Evolutionary conservation across 2,888 invertebrate genomes (phyloP), one percentile per base, ranked within the genome.

Genomic region (Agapostemon virescens): DNA sequence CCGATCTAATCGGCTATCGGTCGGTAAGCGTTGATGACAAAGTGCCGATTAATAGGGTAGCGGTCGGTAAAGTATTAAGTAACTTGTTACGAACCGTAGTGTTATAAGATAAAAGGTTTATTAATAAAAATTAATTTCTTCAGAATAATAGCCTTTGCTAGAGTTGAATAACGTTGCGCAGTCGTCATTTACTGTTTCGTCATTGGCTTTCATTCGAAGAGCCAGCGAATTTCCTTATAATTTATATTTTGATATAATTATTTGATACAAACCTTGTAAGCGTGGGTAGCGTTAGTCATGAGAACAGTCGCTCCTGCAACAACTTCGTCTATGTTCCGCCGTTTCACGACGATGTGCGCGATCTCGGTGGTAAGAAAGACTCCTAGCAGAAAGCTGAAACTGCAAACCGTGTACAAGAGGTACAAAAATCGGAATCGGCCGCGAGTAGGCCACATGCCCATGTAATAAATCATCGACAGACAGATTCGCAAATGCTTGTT

Each of bases 371-470:
- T 33, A 0, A 90, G 67, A 30, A 84, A 84, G 33, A 88, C 82
- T 6, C 87, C 87, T n/a, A 90, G 72, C 2, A 89, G 80, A 17
- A 88, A 87, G 0, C 68, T 77, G 23, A 89, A 86, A 52, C 63
- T 85, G n/a, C 77, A 69, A 11, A 74, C 7, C 0, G 85, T 86
- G 36, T 88, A 89, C 9, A 88, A 0, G 11, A 85, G 70, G 40
- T 89, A 87, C 11, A 84, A 38, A 33, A 49, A 52, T 9, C 82
- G 81, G 30, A 82, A 79, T 17, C 63, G 75, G 11, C 73, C 71
- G 1, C 45, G n/a, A 0, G 86, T 86, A 0, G 89, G 87, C 90
- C 90, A 91, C 17, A 87, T 88, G n/a, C 90, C 90, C 63, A 90
- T 80, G 26, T 81, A 88, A 66, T 84, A 85, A 42, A 90, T 82